These are phyloP conservation scores for Peromyscus eremicus DNA, from an alignment of 2,797 vertebrate genomes.

Conservation along the genomic window DNA sequence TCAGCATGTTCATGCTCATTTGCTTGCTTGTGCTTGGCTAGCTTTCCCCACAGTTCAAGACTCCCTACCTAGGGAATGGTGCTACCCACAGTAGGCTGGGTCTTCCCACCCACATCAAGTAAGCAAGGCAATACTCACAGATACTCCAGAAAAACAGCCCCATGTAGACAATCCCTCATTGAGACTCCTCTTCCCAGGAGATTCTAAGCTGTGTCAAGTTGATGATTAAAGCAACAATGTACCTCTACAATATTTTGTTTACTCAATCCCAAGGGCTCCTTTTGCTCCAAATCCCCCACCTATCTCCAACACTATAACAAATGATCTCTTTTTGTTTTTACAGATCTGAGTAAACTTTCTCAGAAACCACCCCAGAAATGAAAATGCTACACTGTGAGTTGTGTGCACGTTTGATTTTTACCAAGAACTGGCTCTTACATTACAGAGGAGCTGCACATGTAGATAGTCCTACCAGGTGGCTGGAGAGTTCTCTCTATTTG, in stretches of 20 bases:
- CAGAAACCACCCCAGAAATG: neutral
- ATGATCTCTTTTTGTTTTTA: neutral
- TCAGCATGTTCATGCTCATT: neutral
- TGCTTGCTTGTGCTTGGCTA: neutral
- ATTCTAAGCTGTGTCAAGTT: neutral
- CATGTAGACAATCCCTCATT: neutral
- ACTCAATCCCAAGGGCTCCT: neutral
- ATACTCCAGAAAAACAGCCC: neutral
- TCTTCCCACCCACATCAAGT: neutral
- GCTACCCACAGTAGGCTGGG: neutral
- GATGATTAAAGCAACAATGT: neutral
- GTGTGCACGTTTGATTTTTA: neutral
- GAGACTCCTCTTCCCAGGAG: neutral
- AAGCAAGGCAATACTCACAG: neutral
- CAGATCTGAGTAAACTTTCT: slow-evolving; percentile 26
- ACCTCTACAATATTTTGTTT: neutral
- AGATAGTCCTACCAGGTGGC: neutral
- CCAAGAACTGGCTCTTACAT: neutral
- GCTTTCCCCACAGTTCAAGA: neutral
- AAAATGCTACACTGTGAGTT: neutral
- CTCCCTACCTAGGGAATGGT: neutral
- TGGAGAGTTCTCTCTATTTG: neutral
- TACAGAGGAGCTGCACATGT: neutral
- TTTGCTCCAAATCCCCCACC: neutral
- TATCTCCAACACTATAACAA: neutral